phyloP scores from a whole-genome alignment of 2,797 vertebrate species.

The Scolopax bukidnonensis region DNA sequence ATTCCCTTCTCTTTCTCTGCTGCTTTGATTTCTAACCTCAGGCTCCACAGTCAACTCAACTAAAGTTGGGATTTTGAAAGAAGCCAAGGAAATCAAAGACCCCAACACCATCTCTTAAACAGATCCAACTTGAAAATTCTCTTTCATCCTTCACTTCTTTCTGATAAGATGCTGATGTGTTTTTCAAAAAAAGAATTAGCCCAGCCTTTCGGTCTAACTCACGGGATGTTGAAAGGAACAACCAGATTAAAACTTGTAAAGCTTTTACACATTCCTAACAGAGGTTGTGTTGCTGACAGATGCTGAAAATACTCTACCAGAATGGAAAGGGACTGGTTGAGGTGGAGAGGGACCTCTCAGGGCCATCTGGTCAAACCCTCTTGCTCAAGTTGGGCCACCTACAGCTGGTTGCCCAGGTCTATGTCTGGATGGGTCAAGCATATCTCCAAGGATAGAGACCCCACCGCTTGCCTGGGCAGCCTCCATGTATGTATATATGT shows the following conservation, averaged over 20 bases:
- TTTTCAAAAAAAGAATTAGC: background rate
- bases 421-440: fast-evolving
- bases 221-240: background rate
- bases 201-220: background rate
- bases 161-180: background rate
- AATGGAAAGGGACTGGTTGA: background rate
- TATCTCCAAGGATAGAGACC: background rate
- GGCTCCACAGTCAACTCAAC: background rate
- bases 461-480: no score
- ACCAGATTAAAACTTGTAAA: background rate
- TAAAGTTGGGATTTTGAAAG: background rate
- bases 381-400: background rate
- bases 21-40: background rate
- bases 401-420: background rate
- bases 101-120: background rate
- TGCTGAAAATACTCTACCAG: background rate
- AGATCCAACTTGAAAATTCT: background rate
- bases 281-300: background rate
- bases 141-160: background rate
- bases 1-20: background rate
- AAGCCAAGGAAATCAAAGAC: background rate
- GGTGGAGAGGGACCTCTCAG: background rate
- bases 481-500: background rate
- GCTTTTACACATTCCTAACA: background rate
- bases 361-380: background rate